These are phyloP conservation scores for Odontothrips loti DNA, from an alignment of 2,888 invertebrate genomes.

Conservation along the genomic window DNA sequence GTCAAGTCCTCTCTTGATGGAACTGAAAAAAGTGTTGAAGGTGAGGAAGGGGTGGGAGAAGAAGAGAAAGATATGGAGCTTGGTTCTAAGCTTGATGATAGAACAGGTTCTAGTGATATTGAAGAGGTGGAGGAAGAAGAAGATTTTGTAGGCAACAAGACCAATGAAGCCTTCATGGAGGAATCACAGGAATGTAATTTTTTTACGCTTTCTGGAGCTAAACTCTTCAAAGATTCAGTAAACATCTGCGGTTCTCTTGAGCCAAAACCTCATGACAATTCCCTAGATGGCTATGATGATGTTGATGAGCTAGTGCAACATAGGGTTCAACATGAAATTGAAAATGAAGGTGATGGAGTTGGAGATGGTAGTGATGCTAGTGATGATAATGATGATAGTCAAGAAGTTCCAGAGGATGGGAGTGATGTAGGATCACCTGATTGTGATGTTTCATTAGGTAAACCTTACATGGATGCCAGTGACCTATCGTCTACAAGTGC, in stretches of 20 bases:
- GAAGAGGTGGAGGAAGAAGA: constrained; percentile 31
- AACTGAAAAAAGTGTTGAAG: too few species aligned
- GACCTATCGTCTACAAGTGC: constrained; percentile 23
- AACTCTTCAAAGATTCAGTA: too few species aligned
- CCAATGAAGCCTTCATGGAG: too few species aligned
- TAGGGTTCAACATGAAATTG: not conserved
- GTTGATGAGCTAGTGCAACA: constrained; percentile 24
- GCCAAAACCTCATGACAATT: too few species aligned
- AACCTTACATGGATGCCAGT: not conserved
- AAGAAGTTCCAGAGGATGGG: constrained; percentile 50
- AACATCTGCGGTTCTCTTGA: too few species aligned
- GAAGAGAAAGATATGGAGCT: constrained; percentile 29
- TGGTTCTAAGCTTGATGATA: not conserved
- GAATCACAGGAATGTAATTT: too few species aligned
- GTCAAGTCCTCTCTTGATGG: too few species aligned
- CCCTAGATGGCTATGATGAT: constrained; percentile 25
- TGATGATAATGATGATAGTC: constrained; percentile 47
- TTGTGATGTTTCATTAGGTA: not conserved
- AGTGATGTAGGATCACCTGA: constrained; percentile 49
- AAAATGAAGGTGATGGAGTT: constrained; percentile 34
- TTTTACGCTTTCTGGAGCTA: too few species aligned
- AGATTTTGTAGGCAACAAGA: constrained; percentile 6
- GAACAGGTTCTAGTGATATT: constrained; percentile 19
- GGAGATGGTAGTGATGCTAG: constrained; percentile 43
- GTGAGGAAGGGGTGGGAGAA: constrained; percentile 29